These are phyloP conservation scores for Lepidocyrtinus sp. DNA, from an alignment of 2,888 invertebrate species.

Conservation along the genomic window DNA sequence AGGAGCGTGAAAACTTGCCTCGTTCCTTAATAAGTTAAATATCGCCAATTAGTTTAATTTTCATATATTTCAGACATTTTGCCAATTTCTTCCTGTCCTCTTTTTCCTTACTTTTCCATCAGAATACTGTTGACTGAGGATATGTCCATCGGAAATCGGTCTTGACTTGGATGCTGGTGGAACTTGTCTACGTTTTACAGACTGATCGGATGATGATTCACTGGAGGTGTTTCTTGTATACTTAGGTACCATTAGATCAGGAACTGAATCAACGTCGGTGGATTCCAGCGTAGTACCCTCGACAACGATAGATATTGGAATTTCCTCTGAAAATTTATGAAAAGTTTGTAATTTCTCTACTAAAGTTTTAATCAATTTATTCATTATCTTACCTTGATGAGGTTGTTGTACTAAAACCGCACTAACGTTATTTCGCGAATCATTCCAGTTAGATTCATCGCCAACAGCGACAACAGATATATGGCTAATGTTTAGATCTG, in stretches of 20 bases:
- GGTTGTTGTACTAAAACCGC: slow-evolving; percentile 63
- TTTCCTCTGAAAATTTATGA: slow-evolving; percentile 62
- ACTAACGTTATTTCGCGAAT: slow-evolving; percentile 63
- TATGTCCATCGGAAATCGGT: slow-evolving; percentile 69
- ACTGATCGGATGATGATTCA: slow-evolving; percentile 71
- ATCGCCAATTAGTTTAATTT: neutral
- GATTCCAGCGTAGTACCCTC: slow-evolving; percentile 73
- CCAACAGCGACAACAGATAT: slow-evolving; percentile 94
- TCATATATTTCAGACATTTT: neutral
- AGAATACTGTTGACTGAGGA: slow-evolving; percentile 61
- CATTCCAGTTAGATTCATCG: slow-evolving; percentile 75
- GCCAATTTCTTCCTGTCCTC: neutral
- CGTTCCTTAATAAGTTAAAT: slow-evolving; percentile 29
- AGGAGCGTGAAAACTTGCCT: slow-evolving; percentile 37
- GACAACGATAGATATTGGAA: slow-evolving; percentile 74
- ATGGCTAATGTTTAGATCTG: slow-evolving; percentile 83
- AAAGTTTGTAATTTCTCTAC: neutral
- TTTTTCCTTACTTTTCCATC: slow-evolving; percentile 44
- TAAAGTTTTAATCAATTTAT: neutral
- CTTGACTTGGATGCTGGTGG: slow-evolving; percentile 48
- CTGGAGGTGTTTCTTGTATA: slow-evolving; percentile 63
- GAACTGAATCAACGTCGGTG: slow-evolving; percentile 72
- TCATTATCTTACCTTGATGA: slow-evolving; percentile 23
- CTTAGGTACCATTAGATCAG: slow-evolving; percentile 70
- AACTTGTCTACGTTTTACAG: slow-evolving; percentile 39